Evolutionary conservation across 2,888 invertebrate species (phyloP).

Genomic region (Acanthococcus lagerstroemiae): DNA sequence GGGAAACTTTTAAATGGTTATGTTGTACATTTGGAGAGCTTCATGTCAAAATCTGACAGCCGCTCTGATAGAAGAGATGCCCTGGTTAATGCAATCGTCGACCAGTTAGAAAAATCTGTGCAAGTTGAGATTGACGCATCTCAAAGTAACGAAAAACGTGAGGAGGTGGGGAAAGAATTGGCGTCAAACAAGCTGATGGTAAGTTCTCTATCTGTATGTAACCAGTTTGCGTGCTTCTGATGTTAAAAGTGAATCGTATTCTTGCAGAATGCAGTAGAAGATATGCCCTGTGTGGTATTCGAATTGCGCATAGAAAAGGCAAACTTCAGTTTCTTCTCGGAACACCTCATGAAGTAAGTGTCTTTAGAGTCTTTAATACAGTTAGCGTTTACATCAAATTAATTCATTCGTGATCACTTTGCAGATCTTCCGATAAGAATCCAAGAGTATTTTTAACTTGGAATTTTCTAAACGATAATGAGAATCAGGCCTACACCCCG

Average conservation of each 20-base stretch:
- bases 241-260: not conserved
- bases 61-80: not conserved
- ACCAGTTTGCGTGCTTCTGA: no score
- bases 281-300: not conserved
- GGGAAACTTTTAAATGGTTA: constrained; percentile 7
- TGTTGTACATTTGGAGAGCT: not conserved
- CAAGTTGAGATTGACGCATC: constrained; percentile 1
- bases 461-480: constrained; percentile 22
- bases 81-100: not conserved
- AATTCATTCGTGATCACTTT: no score
- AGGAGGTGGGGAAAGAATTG: no score
- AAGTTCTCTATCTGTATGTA: no score
- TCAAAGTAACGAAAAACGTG: no score
- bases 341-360: constrained; percentile 20
- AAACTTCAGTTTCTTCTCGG: constrained; percentile 9
- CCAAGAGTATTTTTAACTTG: constrained; percentile 24
- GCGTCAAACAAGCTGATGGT: no score
- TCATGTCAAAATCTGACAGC: not conserved
- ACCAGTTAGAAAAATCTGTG: not conserved
- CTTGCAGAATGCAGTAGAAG: not conserved
- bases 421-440: constrained; percentile 15
- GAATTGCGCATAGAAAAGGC: constrained; percentile 17
- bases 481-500: constrained; percentile 22
- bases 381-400: no score
- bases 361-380: no score